Conservation (phyloP, 2,797 vertebrate genomes). For the Caiman crocodilus region DNA sequence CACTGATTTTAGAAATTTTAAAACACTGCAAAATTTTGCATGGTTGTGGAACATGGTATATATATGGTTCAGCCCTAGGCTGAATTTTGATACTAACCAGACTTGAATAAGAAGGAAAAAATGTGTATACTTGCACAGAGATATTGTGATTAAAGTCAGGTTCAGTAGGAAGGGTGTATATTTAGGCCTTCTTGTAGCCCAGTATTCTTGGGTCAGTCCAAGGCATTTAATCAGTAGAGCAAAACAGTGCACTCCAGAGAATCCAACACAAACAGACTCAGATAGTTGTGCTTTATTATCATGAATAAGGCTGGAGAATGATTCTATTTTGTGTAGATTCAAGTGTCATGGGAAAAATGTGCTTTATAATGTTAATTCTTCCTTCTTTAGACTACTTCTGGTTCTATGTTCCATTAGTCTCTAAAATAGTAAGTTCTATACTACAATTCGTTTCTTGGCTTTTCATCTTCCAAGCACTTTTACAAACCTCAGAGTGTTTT, state of each 20-base stretch:
- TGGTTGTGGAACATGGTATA: fast-evolving
- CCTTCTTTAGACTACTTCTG: not conserved
- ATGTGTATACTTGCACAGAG: not conserved
- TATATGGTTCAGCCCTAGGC: fast-evolving
- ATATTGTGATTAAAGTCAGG: fast-evolving
- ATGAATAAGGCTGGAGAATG: conserved; percentile 13
- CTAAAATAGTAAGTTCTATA: not conserved
- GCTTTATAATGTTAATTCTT: not conserved
- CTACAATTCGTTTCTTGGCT: conserved; percentile 10
- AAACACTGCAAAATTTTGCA: not conserved
- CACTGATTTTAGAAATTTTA: not conserved
- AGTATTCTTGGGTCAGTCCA: conserved; percentile 4
- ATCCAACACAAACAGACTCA: not conserved
- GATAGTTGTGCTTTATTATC: not conserved
- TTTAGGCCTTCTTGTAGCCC: not conserved
- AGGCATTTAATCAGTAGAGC: not conserved
- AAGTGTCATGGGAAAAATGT: not conserved
- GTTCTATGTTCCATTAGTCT: not conserved
- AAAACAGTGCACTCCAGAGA: not conserved
- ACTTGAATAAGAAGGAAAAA: not conserved
- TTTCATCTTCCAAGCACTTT: conserved; percentile 44
- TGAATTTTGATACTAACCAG: not conserved
- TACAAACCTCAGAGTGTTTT: conserved; percentile 40
- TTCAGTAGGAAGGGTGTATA: not conserved
- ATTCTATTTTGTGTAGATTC: conserved; percentile 3